Evolutionary conservation across 2,113 vertebrate species (phyloP).

Genomic region (Benitochromis conjunctus): DNA sequence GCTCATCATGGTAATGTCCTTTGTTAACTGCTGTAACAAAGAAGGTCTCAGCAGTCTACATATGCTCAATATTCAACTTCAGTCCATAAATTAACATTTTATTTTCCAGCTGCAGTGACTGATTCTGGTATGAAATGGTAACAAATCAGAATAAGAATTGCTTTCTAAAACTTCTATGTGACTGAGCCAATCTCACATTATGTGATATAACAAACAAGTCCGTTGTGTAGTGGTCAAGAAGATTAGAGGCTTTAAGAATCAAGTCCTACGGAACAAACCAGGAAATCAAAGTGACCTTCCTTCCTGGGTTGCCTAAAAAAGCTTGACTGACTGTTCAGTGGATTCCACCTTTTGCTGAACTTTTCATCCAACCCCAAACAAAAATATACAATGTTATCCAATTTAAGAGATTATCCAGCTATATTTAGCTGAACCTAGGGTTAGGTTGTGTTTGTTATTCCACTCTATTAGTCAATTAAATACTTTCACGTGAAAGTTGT

Average conservation of each 20-base stretch:
- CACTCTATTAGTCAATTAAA: background rate
- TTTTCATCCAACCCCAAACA: background rate
- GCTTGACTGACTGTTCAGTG: background rate
- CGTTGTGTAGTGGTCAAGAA: background rate
- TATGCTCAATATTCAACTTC: background rate
- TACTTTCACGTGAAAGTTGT: background rate
- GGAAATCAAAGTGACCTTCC: background rate
- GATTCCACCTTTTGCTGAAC: background rate
- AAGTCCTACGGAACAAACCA: background rate
- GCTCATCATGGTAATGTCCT: background rate
- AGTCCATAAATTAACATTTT: background rate
- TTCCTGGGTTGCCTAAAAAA: background rate
- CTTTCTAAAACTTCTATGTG: background rate
- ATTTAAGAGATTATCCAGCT: background rate
- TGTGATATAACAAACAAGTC: background rate
- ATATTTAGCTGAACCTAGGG: background rate
- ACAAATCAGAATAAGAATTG: background rate
- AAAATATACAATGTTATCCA: background rate
- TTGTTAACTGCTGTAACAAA: background rate
- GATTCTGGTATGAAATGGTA: background rate
- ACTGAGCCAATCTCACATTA: background rate
- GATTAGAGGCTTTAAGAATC: background rate
- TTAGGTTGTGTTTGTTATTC: background rate
- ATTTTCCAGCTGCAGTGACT: background rate
- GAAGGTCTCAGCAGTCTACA: background rate